Evolutionary conservation across 2,888 invertebrate genomes (phyloP).

Genomic region (Idaea dimidiata): DNA sequence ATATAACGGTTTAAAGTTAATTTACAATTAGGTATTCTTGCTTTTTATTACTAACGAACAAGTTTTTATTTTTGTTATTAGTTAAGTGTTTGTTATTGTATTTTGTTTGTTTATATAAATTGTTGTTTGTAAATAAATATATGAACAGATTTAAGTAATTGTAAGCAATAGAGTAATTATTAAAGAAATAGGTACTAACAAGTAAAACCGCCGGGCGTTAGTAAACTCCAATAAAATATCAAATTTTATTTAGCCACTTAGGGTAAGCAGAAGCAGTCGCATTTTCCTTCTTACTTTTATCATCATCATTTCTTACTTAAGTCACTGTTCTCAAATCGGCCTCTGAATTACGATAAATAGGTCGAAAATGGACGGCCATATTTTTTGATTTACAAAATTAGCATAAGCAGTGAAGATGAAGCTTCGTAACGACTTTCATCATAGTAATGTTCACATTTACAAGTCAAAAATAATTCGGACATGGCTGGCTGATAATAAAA

Average conservation of each 20-base stretch:
- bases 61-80: too few species aligned
- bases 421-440: slow-evolving; percentile 33
- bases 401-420: slow-evolving; percentile 32
- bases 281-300: neutral
- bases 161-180: too few species aligned
- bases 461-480: slow-evolving; percentile 36
- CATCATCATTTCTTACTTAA: neutral
- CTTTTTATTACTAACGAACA: too few species aligned
- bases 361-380: slow-evolving; percentile 37
- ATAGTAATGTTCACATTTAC: slow-evolving; percentile 35
- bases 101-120: too few species aligned
- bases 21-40: too few species aligned
- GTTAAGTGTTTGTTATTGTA: too few species aligned
- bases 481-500: slow-evolving; percentile 25
- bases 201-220: neutral
- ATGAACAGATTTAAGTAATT: too few species aligned
- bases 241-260: neutral
- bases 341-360: slow-evolving; percentile 4
- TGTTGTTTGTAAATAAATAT: too few species aligned
- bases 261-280: neutral
- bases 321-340: neutral
- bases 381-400: slow-evolving; percentile 40
- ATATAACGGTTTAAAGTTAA: too few species aligned
- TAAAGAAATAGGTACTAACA: neutral
- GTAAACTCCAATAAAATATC: neutral